phyloP scores from a whole-genome alignment of 2,797 vertebrate species.

The Gouania willdenowi region DNA sequence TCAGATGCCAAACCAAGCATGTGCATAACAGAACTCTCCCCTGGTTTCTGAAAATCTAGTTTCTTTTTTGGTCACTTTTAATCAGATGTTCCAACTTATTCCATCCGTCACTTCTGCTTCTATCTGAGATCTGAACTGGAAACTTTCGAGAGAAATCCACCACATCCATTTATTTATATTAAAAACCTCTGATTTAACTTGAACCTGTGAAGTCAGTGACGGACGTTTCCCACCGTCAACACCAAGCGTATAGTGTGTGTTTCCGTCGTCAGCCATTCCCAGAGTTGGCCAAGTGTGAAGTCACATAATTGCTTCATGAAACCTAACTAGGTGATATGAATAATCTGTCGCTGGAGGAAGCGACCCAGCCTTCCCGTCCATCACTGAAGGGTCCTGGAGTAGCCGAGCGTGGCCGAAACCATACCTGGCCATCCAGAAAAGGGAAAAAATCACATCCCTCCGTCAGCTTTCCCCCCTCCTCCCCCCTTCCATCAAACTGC shows the following conservation, averaged over 20 bases:
- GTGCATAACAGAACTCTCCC: too few species aligned
- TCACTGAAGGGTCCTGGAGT: conserved; percentile 53
- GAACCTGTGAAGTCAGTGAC: conserved; percentile 27
- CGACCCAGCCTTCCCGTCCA: conserved; percentile 53
- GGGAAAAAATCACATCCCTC: conserved; percentile 38
- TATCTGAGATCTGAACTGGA: too few species aligned
- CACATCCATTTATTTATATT: neutral
- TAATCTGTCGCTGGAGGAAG: conserved; percentile 70
- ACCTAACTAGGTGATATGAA: conserved; percentile 75
- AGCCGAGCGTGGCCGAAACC: conserved; percentile 53
- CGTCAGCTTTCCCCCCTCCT: conserved; percentile 39
- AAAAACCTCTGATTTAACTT: conserved; percentile 3
- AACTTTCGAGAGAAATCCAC: too few species aligned
- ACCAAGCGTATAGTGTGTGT: conserved; percentile 32
- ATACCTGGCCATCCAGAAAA: conserved; percentile 63
- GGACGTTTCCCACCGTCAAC: conserved; percentile 44
- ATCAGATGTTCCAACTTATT: too few species aligned
- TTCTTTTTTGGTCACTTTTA: too few species aligned
- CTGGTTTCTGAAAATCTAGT: too few species aligned
- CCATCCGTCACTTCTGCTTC: too few species aligned
- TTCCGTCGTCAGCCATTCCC: conserved; percentile 69
- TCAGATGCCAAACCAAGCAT: neutral
- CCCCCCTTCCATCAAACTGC: conserved; percentile 1
- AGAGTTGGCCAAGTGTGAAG: conserved; percentile 70
- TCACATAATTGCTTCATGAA: conserved; percentile 76